Evolutionary conservation across 2,797 vertebrate species (phyloP).

Genomic region (Bovichtus variegatus): DNA sequence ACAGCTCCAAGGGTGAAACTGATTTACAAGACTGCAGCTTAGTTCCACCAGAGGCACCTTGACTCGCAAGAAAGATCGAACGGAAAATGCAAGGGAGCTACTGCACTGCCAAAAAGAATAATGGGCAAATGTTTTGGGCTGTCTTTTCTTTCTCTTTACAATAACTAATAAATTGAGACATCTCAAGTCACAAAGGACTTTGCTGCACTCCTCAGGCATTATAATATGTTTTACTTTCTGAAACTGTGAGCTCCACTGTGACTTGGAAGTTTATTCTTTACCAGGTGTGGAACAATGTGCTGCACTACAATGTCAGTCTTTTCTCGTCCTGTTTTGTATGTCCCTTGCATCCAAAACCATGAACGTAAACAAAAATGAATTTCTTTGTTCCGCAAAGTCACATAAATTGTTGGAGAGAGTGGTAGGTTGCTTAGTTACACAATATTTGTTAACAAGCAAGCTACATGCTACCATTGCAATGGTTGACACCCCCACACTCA

Average conservation of each 20-base stretch:
- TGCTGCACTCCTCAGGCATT: background rate
- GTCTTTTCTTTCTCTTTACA: background rate
- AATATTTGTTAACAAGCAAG: slow-evolving; percentile 13
- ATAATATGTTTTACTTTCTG: background rate
- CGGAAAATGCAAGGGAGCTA: slow-evolving; percentile 15
- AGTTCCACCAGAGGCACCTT: slow-evolving; percentile 32
- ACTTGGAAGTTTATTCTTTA: background rate
- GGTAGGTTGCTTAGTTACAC: slow-evolving; percentile 25
- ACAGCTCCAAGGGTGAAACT: slow-evolving; percentile 27
- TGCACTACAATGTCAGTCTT: background rate
- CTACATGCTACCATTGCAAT: background rate
- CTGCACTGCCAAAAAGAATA: slow-evolving; percentile 20
- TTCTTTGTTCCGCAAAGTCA: background rate
- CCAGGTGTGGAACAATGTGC: background rate
- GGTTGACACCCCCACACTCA: background rate
- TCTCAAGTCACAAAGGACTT: background rate
- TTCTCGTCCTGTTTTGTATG: background rate
- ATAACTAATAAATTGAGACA: slow-evolving; percentile 2
- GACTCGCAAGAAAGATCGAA: slow-evolving; percentile 29
- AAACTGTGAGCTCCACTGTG: background rate
- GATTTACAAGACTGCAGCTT: slow-evolving; percentile 31
- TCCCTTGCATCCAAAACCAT: background rate
- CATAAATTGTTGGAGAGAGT: slow-evolving; percentile 23
- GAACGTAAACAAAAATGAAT: background rate
- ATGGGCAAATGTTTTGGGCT: slow-evolving; percentile 1